These are phyloP conservation scores for Percopsis transmontana DNA, from an alignment of 2,113 vertebrate genomes.

Conservation along the genomic window DNA sequence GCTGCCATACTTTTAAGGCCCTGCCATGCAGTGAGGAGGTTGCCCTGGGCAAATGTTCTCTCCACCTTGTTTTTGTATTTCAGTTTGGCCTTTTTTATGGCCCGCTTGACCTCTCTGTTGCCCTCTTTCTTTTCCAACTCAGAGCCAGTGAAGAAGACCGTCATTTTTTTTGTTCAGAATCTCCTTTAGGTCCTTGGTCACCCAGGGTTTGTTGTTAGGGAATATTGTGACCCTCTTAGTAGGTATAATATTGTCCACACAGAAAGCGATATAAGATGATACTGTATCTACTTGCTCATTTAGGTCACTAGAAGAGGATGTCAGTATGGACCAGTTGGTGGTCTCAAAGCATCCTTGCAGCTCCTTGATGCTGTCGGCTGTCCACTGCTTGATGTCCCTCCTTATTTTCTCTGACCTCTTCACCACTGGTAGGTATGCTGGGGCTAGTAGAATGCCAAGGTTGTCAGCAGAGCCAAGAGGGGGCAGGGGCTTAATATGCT, in stretches of 20 bases:
- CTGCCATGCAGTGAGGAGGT: neutral
- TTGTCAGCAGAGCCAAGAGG: neutral
- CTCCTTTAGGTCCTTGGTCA: neutral
- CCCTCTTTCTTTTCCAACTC: neutral
- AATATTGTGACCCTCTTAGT: neutral
- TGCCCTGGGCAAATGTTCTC: neutral
- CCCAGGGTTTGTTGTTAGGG: slow-evolving; percentile 1
- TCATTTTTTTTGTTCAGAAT: neutral
- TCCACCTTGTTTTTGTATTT: neutral
- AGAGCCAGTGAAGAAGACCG: neutral
- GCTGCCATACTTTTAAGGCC: neutral
- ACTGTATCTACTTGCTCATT: slow-evolving; percentile 1
- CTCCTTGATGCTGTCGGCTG: neutral
- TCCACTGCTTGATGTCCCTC: neutral
- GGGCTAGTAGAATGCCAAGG: neutral
- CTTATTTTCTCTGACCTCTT: neutral
- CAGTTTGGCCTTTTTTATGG: neutral
- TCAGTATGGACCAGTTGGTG: neutral
- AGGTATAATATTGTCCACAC: neutral
- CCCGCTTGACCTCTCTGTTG: neutral
- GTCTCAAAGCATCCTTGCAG: neutral
- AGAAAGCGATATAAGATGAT: neutral
- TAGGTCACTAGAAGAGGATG: neutral
- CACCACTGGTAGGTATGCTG: neutral
- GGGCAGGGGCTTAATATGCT: neutral